Base-by-base conservation (phyloP, 1,140 invertebrate species). In the Babylonia areolata region DNA sequence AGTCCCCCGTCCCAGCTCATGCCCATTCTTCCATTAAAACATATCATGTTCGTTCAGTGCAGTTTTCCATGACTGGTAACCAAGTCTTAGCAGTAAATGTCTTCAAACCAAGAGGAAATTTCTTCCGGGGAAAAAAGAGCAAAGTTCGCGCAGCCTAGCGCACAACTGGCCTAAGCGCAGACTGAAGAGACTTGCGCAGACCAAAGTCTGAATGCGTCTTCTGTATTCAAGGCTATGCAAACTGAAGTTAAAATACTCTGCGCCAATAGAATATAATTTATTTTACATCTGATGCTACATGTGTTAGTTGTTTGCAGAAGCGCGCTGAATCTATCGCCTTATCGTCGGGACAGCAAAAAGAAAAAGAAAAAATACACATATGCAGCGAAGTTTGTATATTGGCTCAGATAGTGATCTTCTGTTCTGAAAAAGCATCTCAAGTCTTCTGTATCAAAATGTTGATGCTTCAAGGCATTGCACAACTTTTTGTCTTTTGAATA, bases 131-230 rank as follows among this genome's bases (percentile, higher is more conserved):
- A 77, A 28, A 37, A 77, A 77, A 77, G 75, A 40, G 28, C 75
- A 77, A 77, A 77, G 75, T 42, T 28, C 35, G 75, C 37, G 35
- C 35, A 40, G 37, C 37, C 71, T 75, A 35, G n/a, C n/a, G n/a
- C n/a, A n/a, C n/a, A n/a, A n/a, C n/a, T n/a, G n/a, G 75, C 75
- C 75, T 77, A 40, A 77, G 75, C 75, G 75, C 75, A 77, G 28
- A 77, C 23, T 17, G 20, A 77, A 12, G 23, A 6, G 15, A 12
- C 2, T 12, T 9, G 31, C 33, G 71, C 71, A 73, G 20, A n/a
- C n/a, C n/a, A n/a, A n/a, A n/a, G n/a, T n/a, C n/a, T n/a, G n/a
- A n/a, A n/a, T n/a, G n/a, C n/a, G n/a, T n/a, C n/a, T n/a, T n/a
- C n/a, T n/a, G n/a, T n/a, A n/a, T n/a, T n/a, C n/a, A n/a, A n/a